Evolutionary conservation across 2,797 vertebrate species (phyloP), one percentile per base, ranked within the genome.

Genomic region (Silurus lanzhouensis): DNA sequence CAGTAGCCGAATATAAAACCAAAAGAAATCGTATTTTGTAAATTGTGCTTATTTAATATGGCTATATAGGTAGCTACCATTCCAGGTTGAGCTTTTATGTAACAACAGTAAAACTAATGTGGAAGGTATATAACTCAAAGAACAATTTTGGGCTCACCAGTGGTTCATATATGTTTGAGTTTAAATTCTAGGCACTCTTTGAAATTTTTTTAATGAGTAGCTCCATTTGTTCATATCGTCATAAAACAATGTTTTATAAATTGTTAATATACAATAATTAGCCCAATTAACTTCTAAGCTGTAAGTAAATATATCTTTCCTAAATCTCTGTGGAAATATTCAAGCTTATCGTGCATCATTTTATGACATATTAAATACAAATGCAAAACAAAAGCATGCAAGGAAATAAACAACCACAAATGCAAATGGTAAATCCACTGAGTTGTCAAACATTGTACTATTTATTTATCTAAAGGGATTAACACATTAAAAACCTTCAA

Each of bases 341-440:
- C 1, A 9, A 61, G 19, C 57, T 61, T 61, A 3, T 27, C 57
- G 6, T 58, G 7, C 25, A 17, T 31, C 20, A 58, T 12, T 3
- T 14, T 82, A 38, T 70, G 48, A 27, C 27, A 55, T 31, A 25
- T 25, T 48, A 6, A 25, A 7, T 48, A 71, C 2, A 14, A 82
- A 82, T 82, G 19, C 66, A 82, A 82, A 71, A 71, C 64, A 82
- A 31, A 38, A 79, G 13, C 20, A 58, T 78, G 75, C 17, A 78
- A 78, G 55, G 10, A 76, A 48, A 75, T 57, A 8, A 19, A 48
- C 72, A 78, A 38, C 17, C 57, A 17, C 55, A 10, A 60, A 61
- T 79, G 31, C 77, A 79, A 63, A 79, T 79, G 15, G 17, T 58
- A 55, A 58, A 79, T 31, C 31, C 19, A 79, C 4, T 38, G 31